Base-by-base conservation (phyloP, 2,888 invertebrate species). In the Crepidodera aurea region DNA sequence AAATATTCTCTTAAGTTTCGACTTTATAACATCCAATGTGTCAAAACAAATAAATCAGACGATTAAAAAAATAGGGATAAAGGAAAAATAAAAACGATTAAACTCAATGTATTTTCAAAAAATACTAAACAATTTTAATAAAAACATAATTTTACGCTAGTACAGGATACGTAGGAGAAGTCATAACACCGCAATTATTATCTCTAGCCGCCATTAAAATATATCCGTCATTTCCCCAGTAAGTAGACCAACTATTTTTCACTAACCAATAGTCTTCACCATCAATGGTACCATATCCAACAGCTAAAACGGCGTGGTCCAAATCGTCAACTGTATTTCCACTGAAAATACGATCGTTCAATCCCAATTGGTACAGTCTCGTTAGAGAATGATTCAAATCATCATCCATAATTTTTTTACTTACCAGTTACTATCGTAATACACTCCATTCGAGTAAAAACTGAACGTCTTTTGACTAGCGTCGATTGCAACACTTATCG, bases 191-290 rank as follows among this genome's bases (percentile, higher is more conserved):
- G 73, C 97, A 98, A 78, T 96, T 96, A 81, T 98, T 97, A 71
- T 96, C 86, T 72, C 87, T 88, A 40, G 91, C 89, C 0, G 94
- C 87, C 91, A 98, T 97, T 1, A 97, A 85, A 0, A 97, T 88
- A 75, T 97, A 98, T 0, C 97, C 97, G 79, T 95, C 95, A 77
- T 97, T 96, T 29, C 97, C 97, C 97, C 96, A 97, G 77, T 95
- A 89, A 71, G 94, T 97, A 0, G 96, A 96, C 97, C 97, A 97
- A 0, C 96, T 96, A 83, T 97, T 97, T 83, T 96, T 97, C 5
- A 97, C 83, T 55, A 97, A 83, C 97, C 97, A 98, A 81, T 95
- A 98, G 62, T 88, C 87, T 75, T 93, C 85, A 0, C 92, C 93
- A 71, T 91, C 88, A 18, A 97, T 83, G 8, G 84, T 85, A 0